Base-by-base conservation (phyloP, 2,113 vertebrate species). In the Scopus umbretta region DNA sequence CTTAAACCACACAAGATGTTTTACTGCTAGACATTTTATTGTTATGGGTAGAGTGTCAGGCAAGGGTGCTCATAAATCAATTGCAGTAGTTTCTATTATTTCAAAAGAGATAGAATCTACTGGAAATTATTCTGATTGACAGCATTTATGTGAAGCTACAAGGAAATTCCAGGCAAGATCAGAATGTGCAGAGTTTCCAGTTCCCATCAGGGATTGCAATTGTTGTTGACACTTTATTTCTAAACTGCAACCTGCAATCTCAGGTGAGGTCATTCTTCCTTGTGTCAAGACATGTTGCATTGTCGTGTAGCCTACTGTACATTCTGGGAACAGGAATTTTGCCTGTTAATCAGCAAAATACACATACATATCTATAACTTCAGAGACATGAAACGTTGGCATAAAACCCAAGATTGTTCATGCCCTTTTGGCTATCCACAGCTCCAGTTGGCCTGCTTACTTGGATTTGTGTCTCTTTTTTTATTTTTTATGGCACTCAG, bases 201-300 rank as follows among this genome's bases (percentile, higher is more conserved):
- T 58, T 91, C 74, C 22, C 7, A 25, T 3, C 50, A 90, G 45
- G 30, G 61, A 76, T 45, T 85, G 36, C 84, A 68, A 7, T 22
- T 82, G 76, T 42, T 96, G 62, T 92, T 89, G 92, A 96, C 42
- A 66, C 15, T 94, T 86, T 12, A 50, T 96, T 94, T 94, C 84
- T 65, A 91, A 91, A 95, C 70, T 72, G 45, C 83, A 83, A 11
- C 22, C 45, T 8, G 1, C 80, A 76, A 15, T 66, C 83, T 45
- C 73, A 80, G 45, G 52, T 94, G 92, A 92, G 65, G 32, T 92
- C 68, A 96, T 91, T 55, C 92, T 66, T 88, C 27, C 50, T 62
- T 91, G 17, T 94, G 93, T 95, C 84, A 80, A 86, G 81, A 78
- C 88, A 89, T 20, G 76, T 65, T 85, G 55, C 47, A 5, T 59